phyloP scores from a whole-genome alignment of 1,140 invertebrate genomes.

The Listronotus oregonensis region DNA sequence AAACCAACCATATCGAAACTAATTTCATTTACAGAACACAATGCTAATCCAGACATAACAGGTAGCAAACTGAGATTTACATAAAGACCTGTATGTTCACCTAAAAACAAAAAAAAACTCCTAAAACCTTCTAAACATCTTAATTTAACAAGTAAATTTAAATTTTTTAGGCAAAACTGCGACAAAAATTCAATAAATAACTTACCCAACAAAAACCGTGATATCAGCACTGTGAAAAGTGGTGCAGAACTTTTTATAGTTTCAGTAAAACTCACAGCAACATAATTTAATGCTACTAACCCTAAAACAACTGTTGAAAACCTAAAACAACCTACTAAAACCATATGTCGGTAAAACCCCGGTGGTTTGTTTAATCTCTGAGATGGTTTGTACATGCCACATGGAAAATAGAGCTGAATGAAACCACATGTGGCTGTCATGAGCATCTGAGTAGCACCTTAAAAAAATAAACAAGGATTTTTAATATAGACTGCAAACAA shows the following conservation, averaged over 20 bases:
- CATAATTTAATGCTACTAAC: conserved; percentile 79
- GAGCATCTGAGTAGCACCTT: conserved; percentile 76
- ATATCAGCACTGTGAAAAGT: conserved; percentile 81
- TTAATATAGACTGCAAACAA: conserved; percentile 22
- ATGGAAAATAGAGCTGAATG: conserved; percentile 77
- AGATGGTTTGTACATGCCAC: conserved; percentile 71
- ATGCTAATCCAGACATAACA: conserved; percentile 82
- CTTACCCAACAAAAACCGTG: conserved; percentile 71
- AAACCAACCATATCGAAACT: conserved; percentile 81
- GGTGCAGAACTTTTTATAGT: conserved; percentile 87
- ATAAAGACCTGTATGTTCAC: conserved; percentile 75
- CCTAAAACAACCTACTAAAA: conserved; percentile 76
- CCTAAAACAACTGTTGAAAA: conserved; percentile 79
- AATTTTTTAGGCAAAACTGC: too few species aligned
- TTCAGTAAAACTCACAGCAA: conserved; percentile 85
- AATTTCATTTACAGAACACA: conserved; percentile 83
- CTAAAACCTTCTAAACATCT: too few species aligned
- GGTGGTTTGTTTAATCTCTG: conserved; percentile 68
- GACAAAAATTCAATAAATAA: conserved; percentile 24
- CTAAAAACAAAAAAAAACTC: conserved; percentile 53
- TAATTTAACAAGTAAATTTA: neutral
- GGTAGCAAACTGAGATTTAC: conserved; percentile 81
- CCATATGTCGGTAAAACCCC: conserved; percentile 78
- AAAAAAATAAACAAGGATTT: neutral
- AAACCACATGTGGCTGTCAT: conserved; percentile 78